These are phyloP conservation scores for Oceanites oceanicus DNA, from an alignment of 2,113 vertebrate genomes.

Conservation along the genomic window DNA sequence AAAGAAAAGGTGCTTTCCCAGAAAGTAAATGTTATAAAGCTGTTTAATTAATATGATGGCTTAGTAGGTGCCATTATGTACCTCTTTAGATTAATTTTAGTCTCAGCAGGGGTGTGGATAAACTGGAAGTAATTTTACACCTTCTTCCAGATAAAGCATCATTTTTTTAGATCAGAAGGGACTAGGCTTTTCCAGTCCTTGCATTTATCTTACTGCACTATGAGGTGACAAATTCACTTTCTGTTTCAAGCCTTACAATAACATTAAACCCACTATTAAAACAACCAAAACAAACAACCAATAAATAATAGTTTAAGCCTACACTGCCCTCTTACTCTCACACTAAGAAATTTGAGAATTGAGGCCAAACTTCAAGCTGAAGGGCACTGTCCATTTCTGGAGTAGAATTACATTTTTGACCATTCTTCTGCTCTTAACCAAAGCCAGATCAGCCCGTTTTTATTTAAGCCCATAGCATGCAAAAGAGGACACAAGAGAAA, in stretches of 20 bases:
- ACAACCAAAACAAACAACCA: neutral
- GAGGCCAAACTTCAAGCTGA: neutral
- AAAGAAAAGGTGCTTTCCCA: neutral
- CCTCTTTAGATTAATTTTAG: constrained; percentile 24
- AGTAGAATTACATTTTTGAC: neutral
- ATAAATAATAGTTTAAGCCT: neutral
- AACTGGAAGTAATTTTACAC: constrained; percentile 25
- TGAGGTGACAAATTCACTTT: neutral
- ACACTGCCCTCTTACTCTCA: neutral
- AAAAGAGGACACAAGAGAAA: neutral
- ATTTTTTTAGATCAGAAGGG: neutral
- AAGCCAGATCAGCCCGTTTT: neutral
- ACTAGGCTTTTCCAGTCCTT: neutral
- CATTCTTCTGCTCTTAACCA: neutral
- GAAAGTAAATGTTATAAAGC: neutral
- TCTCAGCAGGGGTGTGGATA: constrained; percentile 18
- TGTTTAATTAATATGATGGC: constrained; percentile 25
- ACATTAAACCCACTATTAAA: neutral
- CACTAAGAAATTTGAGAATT: neutral
- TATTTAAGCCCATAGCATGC: neutral
- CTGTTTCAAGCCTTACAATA: neutral
- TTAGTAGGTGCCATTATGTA: neutral
- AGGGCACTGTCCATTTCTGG: neutral
- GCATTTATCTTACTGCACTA: neutral
- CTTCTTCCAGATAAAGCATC: neutral